Conservation (phyloP, 2,113 vertebrate species). For the Platichthys stellatus region DNA sequence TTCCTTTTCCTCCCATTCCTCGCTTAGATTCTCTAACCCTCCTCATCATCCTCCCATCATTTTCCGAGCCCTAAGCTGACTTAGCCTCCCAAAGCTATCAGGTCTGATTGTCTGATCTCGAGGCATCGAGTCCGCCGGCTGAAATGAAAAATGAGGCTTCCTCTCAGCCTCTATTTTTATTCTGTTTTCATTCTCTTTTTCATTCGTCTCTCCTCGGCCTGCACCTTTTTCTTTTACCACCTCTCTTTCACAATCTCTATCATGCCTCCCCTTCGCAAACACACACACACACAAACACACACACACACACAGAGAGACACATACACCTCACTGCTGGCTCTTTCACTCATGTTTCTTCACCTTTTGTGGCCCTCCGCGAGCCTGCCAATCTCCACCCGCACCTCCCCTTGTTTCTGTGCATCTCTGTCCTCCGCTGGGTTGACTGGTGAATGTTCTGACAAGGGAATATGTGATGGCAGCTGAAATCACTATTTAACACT, state of each 20-base stretch:
- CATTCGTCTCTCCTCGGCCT: slow-evolving; percentile 55
- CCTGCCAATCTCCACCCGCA: slow-evolving; percentile 50
- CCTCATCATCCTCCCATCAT: slow-evolving; percentile 73
- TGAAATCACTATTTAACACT: background rate
- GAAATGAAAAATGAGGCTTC: slow-evolving; percentile 77
- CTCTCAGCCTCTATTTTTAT: slow-evolving; percentile 71
- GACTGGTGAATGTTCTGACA: slow-evolving; percentile 42
- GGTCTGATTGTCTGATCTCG: slow-evolving; percentile 76
- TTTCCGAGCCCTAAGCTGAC: slow-evolving; percentile 72
- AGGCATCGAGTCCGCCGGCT: slow-evolving; percentile 63
- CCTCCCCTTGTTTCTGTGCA: slow-evolving; percentile 31
- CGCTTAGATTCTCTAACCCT: slow-evolving; percentile 60
- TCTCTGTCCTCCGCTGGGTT: slow-evolving; percentile 22
- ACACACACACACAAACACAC: slow-evolving; percentile 10
- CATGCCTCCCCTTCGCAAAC: background rate
- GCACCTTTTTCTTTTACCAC: slow-evolving; percentile 46
- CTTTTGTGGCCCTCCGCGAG: slow-evolving; percentile 49
- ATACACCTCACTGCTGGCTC: background rate
- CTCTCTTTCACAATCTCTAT: slow-evolving; percentile 42
- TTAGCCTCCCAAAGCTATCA: slow-evolving; percentile 76
- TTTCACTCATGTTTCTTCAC: slow-evolving; percentile 43
- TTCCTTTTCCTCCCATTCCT: slow-evolving; percentile 30
- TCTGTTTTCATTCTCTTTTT: slow-evolving; percentile 70
- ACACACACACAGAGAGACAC: background rate
- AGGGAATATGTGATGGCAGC: background rate